These are phyloP conservation scores for Chydorus sphaericus DNA, from an alignment of 2,888 invertebrate genomes.

Conservation along the genomic window DNA sequence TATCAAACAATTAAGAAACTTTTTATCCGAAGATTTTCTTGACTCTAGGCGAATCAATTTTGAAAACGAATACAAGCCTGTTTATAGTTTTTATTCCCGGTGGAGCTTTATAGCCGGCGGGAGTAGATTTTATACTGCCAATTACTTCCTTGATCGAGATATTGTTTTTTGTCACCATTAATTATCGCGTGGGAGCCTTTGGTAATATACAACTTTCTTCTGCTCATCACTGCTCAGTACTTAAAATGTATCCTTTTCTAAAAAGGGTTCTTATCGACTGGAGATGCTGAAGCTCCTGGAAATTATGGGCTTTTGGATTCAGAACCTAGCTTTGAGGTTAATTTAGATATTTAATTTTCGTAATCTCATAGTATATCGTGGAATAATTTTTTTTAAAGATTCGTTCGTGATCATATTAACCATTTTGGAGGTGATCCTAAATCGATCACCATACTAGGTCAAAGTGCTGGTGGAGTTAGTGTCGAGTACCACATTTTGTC, in stretches of 20 bases:
- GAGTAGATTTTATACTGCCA: slow-evolving; percentile 11
- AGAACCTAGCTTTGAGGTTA: background rate
- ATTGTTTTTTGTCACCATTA: slow-evolving; percentile 20
- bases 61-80: too few species aligned
- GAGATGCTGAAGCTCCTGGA: slow-evolving; percentile 5
- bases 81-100: slow-evolving; percentile 21
- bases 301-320: slow-evolving; percentile 10
- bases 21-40: too few species aligned
- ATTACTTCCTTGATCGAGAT: slow-evolving; percentile 16
- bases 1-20: too few species aligned
- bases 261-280: slow-evolving; percentile 6
- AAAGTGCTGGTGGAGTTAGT: slow-evolving; percentile 17
- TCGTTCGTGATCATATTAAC: slow-evolving; percentile 15
- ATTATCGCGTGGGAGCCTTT: slow-evolving; percentile 16
- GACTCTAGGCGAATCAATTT: too few species aligned
- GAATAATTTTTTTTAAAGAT: background rate
- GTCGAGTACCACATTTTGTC: slow-evolving; percentile 8
- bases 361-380: background rate
- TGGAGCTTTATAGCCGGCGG: slow-evolving; percentile 17
- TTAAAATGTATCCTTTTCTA: background rate
- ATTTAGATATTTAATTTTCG: too few species aligned
- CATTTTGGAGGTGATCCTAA: slow-evolving; percentile 16
- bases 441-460: slow-evolving; percentile 17
- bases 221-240: background rate
- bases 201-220: background rate